Base-by-base conservation (phyloP, 2,797 vertebrate species). In the Coreius guichenoti region DNA sequence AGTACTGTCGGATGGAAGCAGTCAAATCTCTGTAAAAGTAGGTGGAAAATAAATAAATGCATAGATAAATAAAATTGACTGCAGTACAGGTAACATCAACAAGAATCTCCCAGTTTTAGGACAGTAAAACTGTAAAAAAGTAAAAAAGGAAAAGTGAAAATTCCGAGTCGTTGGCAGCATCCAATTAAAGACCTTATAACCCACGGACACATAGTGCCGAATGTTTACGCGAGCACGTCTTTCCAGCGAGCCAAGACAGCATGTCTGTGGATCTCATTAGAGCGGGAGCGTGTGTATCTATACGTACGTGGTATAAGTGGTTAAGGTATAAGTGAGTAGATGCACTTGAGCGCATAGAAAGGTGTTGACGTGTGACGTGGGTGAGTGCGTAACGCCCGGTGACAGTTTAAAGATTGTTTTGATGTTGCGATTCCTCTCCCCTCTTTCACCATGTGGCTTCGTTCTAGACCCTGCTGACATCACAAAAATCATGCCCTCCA, bases 401-500 rank as follows among this genome's bases (percentile, higher is more conserved):
- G 87, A 82, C 85, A 86, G 82, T 83, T 87, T 88, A 89, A 92
- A 89, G 90, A 93, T 89, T 88, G 89, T 92, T 91, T 89, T 89
- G 89, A 91, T 91, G 91, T 91, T 5, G 65, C 87, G 88, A 89
- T 87, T 89, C 72, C 74, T 84, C 87, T 89, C 84, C 76, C 78
- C 79, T 49, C 83, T 47, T 14, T 21, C 21, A 79, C 87, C 90
- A 85, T 91, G 90, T 91, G 90, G 88, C 88, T 83, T 84, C 72
- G 54, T 75, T 90, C 88, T 83, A 87, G 86, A 88, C 88, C 88
- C 89, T 54, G 79, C 88, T 89, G 89, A 89, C 89, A 90, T 89
- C 90, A 89, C 86, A 90, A 93, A 94, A 93, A 93, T 95, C 80
- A 94, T 77, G 83, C 84, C 84, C 94, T 95, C 95, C 93, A 95